These are phyloP conservation scores for Apotomis turbidana DNA, from an alignment of 2,888 invertebrate genomes.

Conservation along the genomic window DNA sequence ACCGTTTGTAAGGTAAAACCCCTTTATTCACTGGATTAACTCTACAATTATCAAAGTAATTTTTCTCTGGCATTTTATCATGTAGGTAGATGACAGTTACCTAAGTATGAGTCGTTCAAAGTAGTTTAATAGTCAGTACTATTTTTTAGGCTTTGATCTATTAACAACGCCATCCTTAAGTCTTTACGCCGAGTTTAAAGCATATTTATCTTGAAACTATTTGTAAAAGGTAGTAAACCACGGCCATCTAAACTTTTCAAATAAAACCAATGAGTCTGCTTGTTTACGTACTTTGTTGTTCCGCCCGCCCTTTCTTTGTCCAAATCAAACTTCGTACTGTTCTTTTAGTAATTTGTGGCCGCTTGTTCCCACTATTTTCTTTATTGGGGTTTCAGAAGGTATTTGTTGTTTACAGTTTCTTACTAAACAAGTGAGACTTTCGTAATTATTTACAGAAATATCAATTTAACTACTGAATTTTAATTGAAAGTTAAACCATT, in stretches of 20 bases:
- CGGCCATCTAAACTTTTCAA: conserved; percentile 73
- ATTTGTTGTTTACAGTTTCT: conserved; percentile 34
- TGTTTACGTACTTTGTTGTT: conserved; percentile 72
- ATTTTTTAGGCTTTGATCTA: no score
- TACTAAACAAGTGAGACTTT: not conserved
- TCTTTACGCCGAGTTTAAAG: not conserved
- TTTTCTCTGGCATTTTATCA: no score
- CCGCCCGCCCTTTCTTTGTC: conserved; percentile 65
- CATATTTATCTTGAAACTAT: conserved; percentile 51
- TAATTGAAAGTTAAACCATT: not conserved
- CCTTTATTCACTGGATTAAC: no score
- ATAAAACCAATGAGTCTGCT: conserved; percentile 73
- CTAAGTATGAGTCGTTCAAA: no score
- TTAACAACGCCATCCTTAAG: not conserved
- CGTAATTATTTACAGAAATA: not conserved
- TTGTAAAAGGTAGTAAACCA: conserved; percentile 62
- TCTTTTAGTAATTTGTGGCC: conserved; percentile 60
- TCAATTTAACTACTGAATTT: not conserved
- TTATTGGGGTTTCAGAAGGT: conserved; percentile 51
- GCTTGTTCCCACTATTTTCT: conserved; percentile 56
- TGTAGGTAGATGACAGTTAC: no score
- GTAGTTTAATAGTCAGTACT: no score
- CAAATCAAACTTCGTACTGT: conserved; percentile 64
- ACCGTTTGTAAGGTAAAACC: no score
- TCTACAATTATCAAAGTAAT: no score